These are phyloP conservation scores for Oceanodroma leucorhoa DNA, from an alignment of 2,797 vertebrate genomes.

Conservation along the genomic window DNA sequence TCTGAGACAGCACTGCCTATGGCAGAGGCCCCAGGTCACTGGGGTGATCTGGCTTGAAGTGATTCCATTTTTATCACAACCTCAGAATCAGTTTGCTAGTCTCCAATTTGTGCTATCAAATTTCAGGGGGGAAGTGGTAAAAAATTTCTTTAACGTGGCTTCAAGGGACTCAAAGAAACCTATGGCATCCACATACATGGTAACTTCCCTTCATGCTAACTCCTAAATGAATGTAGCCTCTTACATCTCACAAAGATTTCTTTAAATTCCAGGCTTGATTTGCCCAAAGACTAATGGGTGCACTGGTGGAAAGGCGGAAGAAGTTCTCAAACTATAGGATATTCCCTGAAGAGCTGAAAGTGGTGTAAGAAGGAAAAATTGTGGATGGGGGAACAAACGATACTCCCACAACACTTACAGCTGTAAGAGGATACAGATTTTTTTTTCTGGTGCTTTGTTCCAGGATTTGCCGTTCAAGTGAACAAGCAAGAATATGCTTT, in stretches of 20 bases:
- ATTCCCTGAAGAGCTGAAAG: neutral
- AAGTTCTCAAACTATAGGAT: neutral
- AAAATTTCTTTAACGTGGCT: neutral
- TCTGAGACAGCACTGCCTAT: neutral
- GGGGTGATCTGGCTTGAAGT: neutral
- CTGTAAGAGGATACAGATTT: neutral
- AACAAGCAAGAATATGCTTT: neutral
- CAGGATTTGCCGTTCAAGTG: conserved; percentile 28
- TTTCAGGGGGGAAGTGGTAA: neutral
- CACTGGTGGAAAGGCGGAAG: neutral
- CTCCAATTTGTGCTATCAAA: neutral
- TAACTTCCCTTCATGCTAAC: neutral
- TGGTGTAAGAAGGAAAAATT: neutral
- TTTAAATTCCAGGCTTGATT: neutral
- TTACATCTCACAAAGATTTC: neutral
- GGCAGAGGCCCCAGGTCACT: neutral
- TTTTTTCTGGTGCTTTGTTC: conserved; percentile 2
- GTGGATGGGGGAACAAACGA: neutral
- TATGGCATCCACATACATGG: too few species aligned
- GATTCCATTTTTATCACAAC: neutral
- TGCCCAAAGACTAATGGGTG: neutral
- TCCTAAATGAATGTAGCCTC: neutral
- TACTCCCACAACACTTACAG: neutral
- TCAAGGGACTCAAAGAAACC: neutral
- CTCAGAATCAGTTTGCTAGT: neutral